Evolutionary conservation across 2,797 vertebrate species (phyloP), one percentile per base, ranked within the genome.

Genomic region (Characodon lateralis): DNA sequence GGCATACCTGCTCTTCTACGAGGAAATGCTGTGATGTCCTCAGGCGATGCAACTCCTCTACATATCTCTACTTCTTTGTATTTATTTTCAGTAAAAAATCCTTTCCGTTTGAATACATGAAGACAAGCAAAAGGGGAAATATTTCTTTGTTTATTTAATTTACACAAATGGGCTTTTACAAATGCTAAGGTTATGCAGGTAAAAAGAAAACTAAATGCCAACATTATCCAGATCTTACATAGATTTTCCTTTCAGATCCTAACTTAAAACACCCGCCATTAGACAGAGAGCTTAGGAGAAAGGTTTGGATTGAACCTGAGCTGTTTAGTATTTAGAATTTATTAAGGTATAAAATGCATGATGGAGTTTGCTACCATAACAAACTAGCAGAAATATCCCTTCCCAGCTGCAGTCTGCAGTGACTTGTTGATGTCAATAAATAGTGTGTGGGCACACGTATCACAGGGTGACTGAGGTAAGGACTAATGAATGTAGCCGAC

Each of bases 1-100:
- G 95, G 98, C 98, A 1, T 99, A 99, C 91, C 95, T 99, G 92
- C 97, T 99, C 89, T 99, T 99, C 93, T 99, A 99, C 83, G 98
- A 99, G 95, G 97, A 97, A 93, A 86, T 97, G 80, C 91, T 96
- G 73, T 97, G 95, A 90, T 48, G 71, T 83, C 88, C 85, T 85
- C 16, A 53, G 16, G 9, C 5, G 69, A 59, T 48, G 46, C 22
- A 14, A 56, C 79, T 83, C 83, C 50, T 65, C 59, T 8, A 28
- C 22, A 84, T 71, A 63, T 71, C 20, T 24, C n/a, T 84, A 83
- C 74, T 31, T 69, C 76, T 81, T 83, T 72, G 22, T 74, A 9
- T 74, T 18, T 24, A 35, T 35, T 28, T 46, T 43, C 28, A 22
- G 55, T 41, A 16, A 58, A 18, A 43, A 77, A 72, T 58, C 74